phyloP scores from a whole-genome alignment of 2,888 invertebrate species.

The Lomographa bimaculata region DNA sequence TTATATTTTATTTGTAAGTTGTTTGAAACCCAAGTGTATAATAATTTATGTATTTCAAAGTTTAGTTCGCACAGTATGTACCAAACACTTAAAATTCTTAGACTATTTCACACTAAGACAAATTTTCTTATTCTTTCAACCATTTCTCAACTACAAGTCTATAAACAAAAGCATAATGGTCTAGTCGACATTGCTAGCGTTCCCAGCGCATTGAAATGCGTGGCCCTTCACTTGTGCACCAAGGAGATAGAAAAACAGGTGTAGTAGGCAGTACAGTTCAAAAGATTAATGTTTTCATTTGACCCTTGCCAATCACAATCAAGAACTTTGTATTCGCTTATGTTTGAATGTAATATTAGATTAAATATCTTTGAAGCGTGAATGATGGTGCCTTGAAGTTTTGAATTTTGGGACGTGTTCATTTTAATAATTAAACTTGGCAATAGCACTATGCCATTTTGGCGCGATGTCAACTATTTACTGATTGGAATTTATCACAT shows the following conservation, averaged over 20 bases:
- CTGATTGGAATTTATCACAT: too few species aligned
- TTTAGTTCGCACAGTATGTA: slow-evolving; percentile 3
- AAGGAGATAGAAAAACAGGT: slow-evolving; percentile 15
- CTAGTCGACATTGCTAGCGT: slow-evolving; percentile 28
- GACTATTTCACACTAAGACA: slow-evolving; percentile 2
- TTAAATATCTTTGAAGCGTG: too few species aligned
- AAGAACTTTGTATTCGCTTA: not conserved
- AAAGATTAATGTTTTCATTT: slow-evolving; percentile 1
- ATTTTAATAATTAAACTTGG: too few species aligned
- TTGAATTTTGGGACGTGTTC: too few species aligned
- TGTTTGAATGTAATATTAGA: not conserved
- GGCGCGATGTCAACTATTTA: too few species aligned
- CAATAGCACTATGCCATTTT: too few species aligned
- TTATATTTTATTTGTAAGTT: slow-evolving; percentile 9
- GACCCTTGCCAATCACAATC: slow-evolving; percentile 4
- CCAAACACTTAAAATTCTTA: not conserved
- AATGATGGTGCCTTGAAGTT: too few species aligned
- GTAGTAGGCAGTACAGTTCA: not conserved
- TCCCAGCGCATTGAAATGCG: slow-evolving; percentile 15
- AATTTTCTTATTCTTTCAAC: slow-evolving; percentile 3
- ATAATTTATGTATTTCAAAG: not conserved
- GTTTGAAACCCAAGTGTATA: slow-evolving; percentile 10
- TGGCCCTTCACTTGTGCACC: slow-evolving; percentile 21
- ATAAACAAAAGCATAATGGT: slow-evolving; percentile 17
- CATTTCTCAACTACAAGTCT: slow-evolving; percentile 8